Conservation (phyloP, 2,113 vertebrate genomes). For the Strix uralensis region DNA sequence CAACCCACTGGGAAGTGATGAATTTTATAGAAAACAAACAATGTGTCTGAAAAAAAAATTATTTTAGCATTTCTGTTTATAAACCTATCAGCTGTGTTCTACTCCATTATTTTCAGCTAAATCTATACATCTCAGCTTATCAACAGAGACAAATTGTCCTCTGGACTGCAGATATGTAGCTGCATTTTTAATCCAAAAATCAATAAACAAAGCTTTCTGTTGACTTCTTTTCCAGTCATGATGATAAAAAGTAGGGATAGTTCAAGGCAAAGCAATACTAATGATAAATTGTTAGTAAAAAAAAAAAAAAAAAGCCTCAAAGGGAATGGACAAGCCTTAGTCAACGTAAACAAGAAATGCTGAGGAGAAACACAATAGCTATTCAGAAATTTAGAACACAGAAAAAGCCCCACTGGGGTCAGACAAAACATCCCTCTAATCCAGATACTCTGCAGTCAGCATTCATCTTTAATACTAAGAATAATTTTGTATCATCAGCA, state of each 20-base stretch:
- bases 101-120: not conserved
- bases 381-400: not conserved
- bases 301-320: not conserved
- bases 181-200: not conserved
- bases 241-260: not conserved
- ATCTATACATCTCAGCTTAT: not conserved
- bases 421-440: constrained; percentile 17
- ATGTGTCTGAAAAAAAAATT: not conserved
- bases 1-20: not conserved
- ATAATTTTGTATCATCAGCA: constrained; percentile 22
- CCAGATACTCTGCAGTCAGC: constrained; percentile 12
- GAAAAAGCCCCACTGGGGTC: not conserved
- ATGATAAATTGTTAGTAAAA: not conserved
- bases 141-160: not conserved
- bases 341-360: not conserved
- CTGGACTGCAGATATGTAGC: not conserved
- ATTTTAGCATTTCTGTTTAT: not conserved
- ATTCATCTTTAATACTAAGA: not conserved
- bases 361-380: constrained; percentile 3
- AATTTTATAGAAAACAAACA: not conserved
- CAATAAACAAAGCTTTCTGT: not conserved
- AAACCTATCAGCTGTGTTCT: not conserved
- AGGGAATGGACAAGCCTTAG: not conserved
- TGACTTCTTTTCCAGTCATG: not conserved
- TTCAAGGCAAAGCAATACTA: not conserved